phyloP scores from a whole-genome alignment of 2,888 invertebrate genomes.

The Matsumyia berberina region DNA sequence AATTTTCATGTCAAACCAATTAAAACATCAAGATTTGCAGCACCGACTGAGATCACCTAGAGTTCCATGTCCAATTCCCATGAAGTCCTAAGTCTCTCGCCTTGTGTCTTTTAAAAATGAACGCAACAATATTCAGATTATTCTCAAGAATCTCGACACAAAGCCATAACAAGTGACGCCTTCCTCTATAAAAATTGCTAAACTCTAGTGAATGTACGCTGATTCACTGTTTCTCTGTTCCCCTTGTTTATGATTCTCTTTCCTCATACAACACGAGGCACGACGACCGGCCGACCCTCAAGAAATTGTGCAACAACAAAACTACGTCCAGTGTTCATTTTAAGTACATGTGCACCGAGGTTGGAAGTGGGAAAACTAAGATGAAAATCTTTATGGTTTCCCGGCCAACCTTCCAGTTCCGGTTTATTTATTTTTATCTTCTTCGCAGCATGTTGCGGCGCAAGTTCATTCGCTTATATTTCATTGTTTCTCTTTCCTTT shows the following conservation, averaged over 20 bases:
- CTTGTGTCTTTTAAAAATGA: not conserved
- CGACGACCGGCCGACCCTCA: no score
- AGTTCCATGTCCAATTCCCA: no score
- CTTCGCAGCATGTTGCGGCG: slow-evolving; percentile 54
- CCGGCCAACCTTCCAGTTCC: slow-evolving; percentile 35
- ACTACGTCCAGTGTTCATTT: slow-evolving; percentile 37
- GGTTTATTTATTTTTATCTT: slow-evolving; percentile 10
- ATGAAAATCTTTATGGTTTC: not conserved
- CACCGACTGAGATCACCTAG: no score
- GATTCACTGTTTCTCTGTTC: slow-evolving; percentile 15
- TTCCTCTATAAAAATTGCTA: not conserved
- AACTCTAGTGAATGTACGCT: slow-evolving; percentile 7
- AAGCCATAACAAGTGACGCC: not conserved
- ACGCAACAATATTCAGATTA: slow-evolving; percentile 3
- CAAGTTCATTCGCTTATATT: slow-evolving; percentile 12
- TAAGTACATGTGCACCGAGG: slow-evolving; percentile 64
- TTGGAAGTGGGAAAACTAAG: slow-evolving; percentile 39
- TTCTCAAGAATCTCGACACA: not conserved
- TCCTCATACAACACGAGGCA: not conserved
- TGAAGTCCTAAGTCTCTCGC: no score
- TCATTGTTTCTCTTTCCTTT: not conserved
- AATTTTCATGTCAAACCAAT: no score
- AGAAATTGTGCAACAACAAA: slow-evolving; percentile 22
- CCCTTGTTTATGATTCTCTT: not conserved
- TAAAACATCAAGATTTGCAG: no score